Evolutionary conservation across 2,888 invertebrate genomes (phyloP).

Genomic region (Halictus quadricinctus): DNA sequence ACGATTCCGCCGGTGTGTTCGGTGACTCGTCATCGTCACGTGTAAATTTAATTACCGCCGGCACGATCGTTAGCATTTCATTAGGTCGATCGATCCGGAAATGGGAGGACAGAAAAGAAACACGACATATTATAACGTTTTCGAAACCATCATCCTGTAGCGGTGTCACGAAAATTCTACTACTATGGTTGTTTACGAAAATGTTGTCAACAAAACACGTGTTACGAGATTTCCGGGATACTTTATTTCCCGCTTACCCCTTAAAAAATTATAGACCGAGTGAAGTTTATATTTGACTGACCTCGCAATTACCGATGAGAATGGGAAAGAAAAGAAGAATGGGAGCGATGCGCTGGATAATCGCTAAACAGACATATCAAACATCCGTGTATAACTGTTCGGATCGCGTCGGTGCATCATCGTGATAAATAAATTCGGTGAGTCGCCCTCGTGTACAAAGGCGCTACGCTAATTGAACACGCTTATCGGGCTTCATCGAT

Average conservation of each 20-base stretch:
- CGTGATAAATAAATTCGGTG: constrained; percentile 67
- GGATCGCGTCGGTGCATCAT: constrained; percentile 53
- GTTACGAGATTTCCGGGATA: background rate
- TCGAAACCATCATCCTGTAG: background rate
- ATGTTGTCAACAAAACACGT: background rate
- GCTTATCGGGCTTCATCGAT: constrained; percentile 68
- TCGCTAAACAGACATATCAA: constrained; percentile 54
- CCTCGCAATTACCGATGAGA: background rate
- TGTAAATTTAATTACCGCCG: constrained; percentile 29
- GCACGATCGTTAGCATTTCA: constrained; percentile 1
- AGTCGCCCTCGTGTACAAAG: constrained; percentile 62
- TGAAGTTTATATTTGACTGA: background rate
- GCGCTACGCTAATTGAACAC: constrained; percentile 70
- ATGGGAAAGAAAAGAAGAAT: background rate
- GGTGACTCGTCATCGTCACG: constrained; percentile 9
- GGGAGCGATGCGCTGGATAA: constrained; percentile 25
- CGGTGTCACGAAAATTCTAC: background rate
- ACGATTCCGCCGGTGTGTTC: constrained; percentile 1
- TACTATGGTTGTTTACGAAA: background rate
- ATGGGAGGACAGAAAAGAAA: background rate
- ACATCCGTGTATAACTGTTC: constrained; percentile 44
- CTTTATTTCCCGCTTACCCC: background rate
- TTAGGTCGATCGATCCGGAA: background rate
- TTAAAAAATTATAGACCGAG: background rate
- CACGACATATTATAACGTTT: background rate